Percentiles rank a stretch among this genome's conserved stretches.
Evolutionary conservation across 1,140 invertebrate genomes (phyloP).

Genomic region (Bursaphelenchus mucronatus): DNA sequence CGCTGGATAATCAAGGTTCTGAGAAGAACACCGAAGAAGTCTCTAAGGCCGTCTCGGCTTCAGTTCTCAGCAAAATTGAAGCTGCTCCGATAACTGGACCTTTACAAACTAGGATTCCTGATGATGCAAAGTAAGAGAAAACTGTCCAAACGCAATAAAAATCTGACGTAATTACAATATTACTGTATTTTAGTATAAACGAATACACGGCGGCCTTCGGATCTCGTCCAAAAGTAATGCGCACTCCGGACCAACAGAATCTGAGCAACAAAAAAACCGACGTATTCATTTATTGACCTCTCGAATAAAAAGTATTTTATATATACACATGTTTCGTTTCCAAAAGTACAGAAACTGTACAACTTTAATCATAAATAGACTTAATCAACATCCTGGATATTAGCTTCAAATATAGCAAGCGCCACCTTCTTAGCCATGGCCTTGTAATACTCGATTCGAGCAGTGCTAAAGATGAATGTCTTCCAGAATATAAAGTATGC

Average conservation of each 20-base stretch:
- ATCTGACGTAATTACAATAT: slow-evolving; percentile 9
- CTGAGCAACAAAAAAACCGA: slow-evolving; percentile 1
- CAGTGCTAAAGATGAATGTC: slow-evolving; percentile 38
- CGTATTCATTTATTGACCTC: too few relatives aligned
- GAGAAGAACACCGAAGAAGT: slow-evolving; percentile 22
- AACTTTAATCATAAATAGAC: not conserved
- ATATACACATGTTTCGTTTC: too few relatives aligned
- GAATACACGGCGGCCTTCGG: slow-evolving; percentile 43
- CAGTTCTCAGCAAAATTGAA: slow-evolving; percentile 28
- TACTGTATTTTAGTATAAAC: slow-evolving; percentile 26
- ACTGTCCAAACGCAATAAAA: not conserved
- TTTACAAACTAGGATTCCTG: slow-evolving; percentile 28
- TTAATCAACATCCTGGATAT: slow-evolving; percentile 19
- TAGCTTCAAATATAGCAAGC: slow-evolving; percentile 22
- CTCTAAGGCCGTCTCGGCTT: slow-evolving; percentile 25
- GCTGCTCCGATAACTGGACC: slow-evolving; percentile 30
- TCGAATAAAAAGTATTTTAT: too few relatives aligned
- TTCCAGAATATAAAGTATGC: slow-evolving; percentile 48
- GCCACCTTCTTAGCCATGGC: slow-evolving; percentile 19
- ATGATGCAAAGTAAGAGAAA: slow-evolving; percentile 40
- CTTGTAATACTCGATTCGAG: slow-evolving; percentile 34
- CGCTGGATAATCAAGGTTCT: slow-evolving; percentile 14
- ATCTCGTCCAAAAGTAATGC: slow-evolving; percentile 42
- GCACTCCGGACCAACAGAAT: slow-evolving; percentile 35
- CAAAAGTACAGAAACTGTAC: too few relatives aligned